Base-by-base conservation (phyloP, 2,888 invertebrate genomes). In the Entomobrya multifasciata region DNA sequence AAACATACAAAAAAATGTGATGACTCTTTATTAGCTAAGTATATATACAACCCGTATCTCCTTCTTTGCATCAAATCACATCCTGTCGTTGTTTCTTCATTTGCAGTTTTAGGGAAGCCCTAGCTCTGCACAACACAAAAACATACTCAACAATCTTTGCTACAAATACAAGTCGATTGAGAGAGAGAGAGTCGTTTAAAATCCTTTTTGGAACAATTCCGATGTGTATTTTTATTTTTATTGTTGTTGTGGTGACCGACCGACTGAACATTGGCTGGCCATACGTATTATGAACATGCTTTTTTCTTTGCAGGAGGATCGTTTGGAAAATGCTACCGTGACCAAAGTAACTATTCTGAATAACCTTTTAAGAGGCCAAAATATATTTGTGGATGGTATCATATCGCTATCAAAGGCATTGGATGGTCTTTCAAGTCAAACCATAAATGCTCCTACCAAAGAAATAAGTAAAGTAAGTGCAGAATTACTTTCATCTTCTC, bases 221-320 rank as follows among this genome's bases (percentile, higher is more conserved):
- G 77, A 84, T 84, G 78, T 78, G 77, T 78, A 78, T 84, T 78
- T 84, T 84, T 77, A 84, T 74, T 82, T 67, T 84, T 78, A 81
- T 81, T 57, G 77, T 60, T 77, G 36, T 22, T 25, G 49, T 74
- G 36, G 25, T 30, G 47, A 52, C 72, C 27, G 52, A 52, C 72
- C 52, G 30, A 52, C 52, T 8, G 36, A 74, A 30, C 52, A 36
- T 27, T 5, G 15, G 22, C 41, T 62, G 44, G 65, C n/a, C 57
- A 65, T 62, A 41, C 20, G 11, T 67, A 70, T 22, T 41, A n/a
- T 62, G 27, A 30, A n/a, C 30, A 36, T 30, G 65, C 8, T 36
- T 36, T 4, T 36, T 36, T 4, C 36, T 36, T 36, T 8, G 8
- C 62, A 36, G 65, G 10, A 41, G 44, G 44, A 67, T 20, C n/a